A percentile compares a stretch with the other conserved stretches of the same genome.
Conservation (phyloP, 2,113 vertebrate genomes). For the Butorides virescens region DNA sequence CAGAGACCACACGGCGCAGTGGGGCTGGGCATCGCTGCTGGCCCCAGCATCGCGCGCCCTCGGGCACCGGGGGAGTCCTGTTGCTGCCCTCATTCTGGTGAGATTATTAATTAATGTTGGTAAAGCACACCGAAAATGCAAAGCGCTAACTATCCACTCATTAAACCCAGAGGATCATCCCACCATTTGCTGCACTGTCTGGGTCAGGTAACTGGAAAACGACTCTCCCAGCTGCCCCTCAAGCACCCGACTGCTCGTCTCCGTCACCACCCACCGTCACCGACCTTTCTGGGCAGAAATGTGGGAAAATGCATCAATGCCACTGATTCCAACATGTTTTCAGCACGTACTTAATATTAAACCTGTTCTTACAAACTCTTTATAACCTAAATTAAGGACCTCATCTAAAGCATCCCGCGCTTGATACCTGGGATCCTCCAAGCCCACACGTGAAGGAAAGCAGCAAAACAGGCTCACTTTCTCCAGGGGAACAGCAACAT, state of each 20-base stretch:
- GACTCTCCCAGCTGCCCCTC: neutral
- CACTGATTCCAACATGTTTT: neutral
- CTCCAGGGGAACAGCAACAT: neutral
- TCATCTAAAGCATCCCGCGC: neutral
- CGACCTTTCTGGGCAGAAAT: neutral
- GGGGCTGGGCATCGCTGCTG: neutral
- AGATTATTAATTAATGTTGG: conserved; percentile 20
- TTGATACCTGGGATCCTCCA: neutral
- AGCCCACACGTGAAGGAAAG: neutral
- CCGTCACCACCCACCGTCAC: neutral
- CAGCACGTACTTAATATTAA: neutral
- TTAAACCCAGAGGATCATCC: neutral
- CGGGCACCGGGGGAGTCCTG: neutral
- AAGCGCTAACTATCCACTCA: neutral
- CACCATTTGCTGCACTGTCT: neutral
- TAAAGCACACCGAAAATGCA: conserved; percentile 13
- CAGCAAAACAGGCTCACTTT: neutral
- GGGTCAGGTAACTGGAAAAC: neutral
- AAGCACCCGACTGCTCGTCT: neutral
- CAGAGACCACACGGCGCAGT: fast-evolving
- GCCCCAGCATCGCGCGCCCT: neutral
- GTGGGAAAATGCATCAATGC: neutral
- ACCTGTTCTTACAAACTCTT: neutral
- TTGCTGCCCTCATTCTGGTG: neutral
- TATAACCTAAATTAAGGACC: neutral